Percentiles rank a stretch among this genome's conserved stretches.
Evolutionary conservation across 2,888 invertebrate species (phyloP).

Genomic region (Notodonta ziczac): DNA sequence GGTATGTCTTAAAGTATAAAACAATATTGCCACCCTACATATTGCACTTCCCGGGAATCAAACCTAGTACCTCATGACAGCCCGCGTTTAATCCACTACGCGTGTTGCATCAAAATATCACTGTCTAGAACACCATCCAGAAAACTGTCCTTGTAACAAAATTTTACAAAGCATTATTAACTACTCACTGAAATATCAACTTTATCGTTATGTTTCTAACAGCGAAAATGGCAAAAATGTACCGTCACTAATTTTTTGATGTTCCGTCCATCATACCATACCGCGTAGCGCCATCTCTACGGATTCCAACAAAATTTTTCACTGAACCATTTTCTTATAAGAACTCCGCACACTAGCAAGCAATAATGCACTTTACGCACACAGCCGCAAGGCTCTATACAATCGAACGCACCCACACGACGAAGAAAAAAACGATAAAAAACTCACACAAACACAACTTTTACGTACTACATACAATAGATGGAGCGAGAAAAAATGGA

Average conservation of each 20-base stretch:
- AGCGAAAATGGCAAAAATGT: constrained; percentile 32
- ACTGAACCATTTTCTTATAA: constrained; percentile 83
- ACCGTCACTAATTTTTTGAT: constrained; percentile 67
- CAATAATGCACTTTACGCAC: constrained; percentile 51
- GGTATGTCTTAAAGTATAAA: too few relatives aligned
- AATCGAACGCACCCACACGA: constrained; percentile 82
- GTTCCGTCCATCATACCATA: constrained; percentile 55
- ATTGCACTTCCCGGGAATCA: too few relatives aligned
- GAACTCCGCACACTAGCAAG: constrained; percentile 66
- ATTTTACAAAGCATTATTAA: constrained; percentile 37
- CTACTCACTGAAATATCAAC: constrained; percentile 31
- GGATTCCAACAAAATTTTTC: constrained; percentile 79
- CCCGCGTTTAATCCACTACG: too few relatives aligned
- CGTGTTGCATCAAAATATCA: too few relatives aligned
- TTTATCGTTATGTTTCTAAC: constrained; percentile 30
- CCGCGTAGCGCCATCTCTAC: constrained; percentile 77
- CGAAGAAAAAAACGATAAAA: constrained; percentile 83
- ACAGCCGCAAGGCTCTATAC: constrained; percentile 54
- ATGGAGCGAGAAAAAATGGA: constrained; percentile 35
- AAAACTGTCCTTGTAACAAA: constrained; percentile 38
- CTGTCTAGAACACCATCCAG: constrained; percentile 1
- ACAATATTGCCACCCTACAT: too few relatives aligned
- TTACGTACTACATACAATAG: constrained; percentile 43
- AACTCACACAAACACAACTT: constrained; percentile 67
- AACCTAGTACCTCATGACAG: too few relatives aligned